Percentiles rank a stretch among this genome's conserved stretches.
phyloP scores from a whole-genome alignment of 2,888 invertebrate species.

The Ischnura elegans region DNA sequence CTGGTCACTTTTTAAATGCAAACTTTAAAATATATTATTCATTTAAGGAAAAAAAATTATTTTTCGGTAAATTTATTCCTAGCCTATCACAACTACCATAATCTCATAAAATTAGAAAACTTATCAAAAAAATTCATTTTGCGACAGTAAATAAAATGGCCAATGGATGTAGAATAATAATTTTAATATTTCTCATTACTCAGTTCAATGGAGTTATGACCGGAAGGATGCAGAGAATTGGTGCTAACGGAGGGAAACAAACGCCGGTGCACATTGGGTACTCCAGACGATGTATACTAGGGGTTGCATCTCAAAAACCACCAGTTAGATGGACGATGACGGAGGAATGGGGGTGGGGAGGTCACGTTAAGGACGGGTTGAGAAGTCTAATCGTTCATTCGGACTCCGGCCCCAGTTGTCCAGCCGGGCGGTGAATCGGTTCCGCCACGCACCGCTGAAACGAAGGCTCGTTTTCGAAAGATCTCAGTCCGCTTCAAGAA shows the following conservation, averaged over 20 bases:
- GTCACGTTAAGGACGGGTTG: background rate
- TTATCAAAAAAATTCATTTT: too few relatives aligned
- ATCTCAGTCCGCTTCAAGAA: background rate
- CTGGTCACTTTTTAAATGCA: too few relatives aligned
- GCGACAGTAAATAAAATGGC: too few relatives aligned
- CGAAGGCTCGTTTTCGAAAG: constrained; percentile 24
- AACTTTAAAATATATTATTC: too few relatives aligned
- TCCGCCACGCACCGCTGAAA: constrained; percentile 51
- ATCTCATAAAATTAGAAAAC: too few relatives aligned
- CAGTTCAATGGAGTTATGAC: background rate
- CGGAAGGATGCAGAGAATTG: background rate
- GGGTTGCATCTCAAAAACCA: background rate
- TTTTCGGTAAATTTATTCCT: too few relatives aligned
- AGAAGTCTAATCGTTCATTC: background rate
- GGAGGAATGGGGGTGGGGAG: background rate
- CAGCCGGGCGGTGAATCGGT: constrained; percentile 33
- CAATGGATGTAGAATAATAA: background rate
- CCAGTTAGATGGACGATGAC: background rate
- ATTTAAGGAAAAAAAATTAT: too few relatives aligned
- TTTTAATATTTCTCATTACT: background rate
- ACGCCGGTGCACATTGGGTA: background rate
- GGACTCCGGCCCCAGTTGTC: background rate
- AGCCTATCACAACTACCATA: too few relatives aligned
- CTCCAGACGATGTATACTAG: background rate
- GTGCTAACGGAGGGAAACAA: background rate